Evolutionary conservation across 2,113 vertebrate species (phyloP), one percentile per base, ranked within the genome.

Genomic region (Natator depressus): DNA sequence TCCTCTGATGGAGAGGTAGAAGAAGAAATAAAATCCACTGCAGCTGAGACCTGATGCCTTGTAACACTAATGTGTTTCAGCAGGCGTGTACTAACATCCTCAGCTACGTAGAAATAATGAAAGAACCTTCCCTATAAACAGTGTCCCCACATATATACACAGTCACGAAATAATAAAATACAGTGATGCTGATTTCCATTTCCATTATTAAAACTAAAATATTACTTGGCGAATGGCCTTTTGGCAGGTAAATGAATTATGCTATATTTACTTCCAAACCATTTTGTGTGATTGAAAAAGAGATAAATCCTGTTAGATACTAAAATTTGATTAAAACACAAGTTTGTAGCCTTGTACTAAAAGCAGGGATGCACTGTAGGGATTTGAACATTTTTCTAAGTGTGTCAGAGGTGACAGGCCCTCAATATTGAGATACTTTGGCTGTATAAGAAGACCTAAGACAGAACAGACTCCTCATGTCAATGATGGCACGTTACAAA

Each of bases 401-500:
- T 88, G 75, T 55, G 82, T 55, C 50, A 2, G 75, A 57, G 50
- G 2, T 55, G 53, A 4, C 47, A 22, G 82, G 75, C 84, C 79
- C 31, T 20, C 47, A 72, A 31, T 55, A 51, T 29, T 0, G 2
- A 19, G 8, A 20, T n/a, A 11, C 14, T 35, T 31, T 54, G 14
- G 42, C 72, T 49, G 29, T 8, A n/a, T 24, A 79, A 46, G 42
- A 47, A 22, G 29, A 47, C 38, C 6, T 53, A 53, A 87, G 85
- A 59, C 42, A 16, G 57, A 35, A 22, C 17, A 46, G 38, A 31
- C 82, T 86, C 78, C 31, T n/a, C 35, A 62, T 19, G 20, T 46
- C 27, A 78, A 78, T 78, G 24, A 4, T 0, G 0, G 14, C 24
- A 31, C 0, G 0, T 12, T 84, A 84, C 1, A 54, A 31, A 55